Conservation (phyloP, 2,888 invertebrate genomes). For the Rhodophaea formosa region DNA sequence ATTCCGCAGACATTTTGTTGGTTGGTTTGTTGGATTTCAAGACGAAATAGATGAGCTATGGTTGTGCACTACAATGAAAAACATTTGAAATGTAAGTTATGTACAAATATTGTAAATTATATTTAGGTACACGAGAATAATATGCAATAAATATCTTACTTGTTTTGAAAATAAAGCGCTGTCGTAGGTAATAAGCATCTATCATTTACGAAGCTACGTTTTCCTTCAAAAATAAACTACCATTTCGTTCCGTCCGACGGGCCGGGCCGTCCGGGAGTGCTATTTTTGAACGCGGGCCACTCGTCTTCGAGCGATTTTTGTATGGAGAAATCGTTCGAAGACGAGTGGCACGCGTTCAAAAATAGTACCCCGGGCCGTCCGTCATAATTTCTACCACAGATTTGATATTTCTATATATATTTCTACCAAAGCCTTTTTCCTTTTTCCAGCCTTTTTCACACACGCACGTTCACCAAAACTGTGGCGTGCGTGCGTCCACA, state of each 20-base stretch:
- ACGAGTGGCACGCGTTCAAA: too few relatives aligned
- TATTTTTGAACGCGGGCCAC: too few relatives aligned
- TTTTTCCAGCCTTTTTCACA: too few relatives aligned
- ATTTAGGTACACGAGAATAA: neutral
- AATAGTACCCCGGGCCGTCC: too few relatives aligned
- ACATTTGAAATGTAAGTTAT: neutral
- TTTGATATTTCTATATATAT: too few relatives aligned
- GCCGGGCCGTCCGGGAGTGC: too few relatives aligned
- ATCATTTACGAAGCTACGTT: neutral
- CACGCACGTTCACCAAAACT: too few relatives aligned
- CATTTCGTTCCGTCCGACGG: neutral
- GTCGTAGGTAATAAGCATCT: constrained; percentile 17
- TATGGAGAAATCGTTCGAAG: too few relatives aligned
- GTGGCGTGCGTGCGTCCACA: too few relatives aligned
- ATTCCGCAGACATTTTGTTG: constrained; percentile 83
- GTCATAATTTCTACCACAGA: neutral
- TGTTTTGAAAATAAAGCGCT: constrained; percentile 32
- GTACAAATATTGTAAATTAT: too few relatives aligned
- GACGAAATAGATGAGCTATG: constrained; percentile 27
- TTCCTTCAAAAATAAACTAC: neutral
- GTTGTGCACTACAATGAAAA: constrained; percentile 15
- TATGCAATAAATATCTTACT: constrained; percentile 7
- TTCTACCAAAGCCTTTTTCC: too few relatives aligned
- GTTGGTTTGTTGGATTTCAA: constrained; percentile 37
- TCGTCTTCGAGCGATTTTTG: too few relatives aligned